Conservation (phyloP, 2,797 vertebrate genomes). For the Cryptoblepharus egeriae region DNA sequence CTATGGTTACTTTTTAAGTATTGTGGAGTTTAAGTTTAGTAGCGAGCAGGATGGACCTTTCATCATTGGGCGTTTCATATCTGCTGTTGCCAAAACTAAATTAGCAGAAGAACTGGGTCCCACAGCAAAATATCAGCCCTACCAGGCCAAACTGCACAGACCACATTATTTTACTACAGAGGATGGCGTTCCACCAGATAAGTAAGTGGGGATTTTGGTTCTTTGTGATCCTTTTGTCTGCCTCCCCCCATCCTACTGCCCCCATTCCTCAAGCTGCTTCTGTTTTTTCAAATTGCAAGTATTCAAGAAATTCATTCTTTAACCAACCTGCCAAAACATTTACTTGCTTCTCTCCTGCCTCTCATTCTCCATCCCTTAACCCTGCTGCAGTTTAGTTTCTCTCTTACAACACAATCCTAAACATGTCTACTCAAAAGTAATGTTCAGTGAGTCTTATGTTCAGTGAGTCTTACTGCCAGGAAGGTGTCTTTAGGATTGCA, state of each 20-base stretch:
- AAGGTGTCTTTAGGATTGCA: too few species aligned
- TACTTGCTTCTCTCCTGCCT: too few species aligned
- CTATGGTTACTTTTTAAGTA: slow-evolving; percentile 80
- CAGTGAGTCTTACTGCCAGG: too few species aligned
- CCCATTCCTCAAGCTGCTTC: background rate
- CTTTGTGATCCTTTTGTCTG: background rate
- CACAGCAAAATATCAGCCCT: slow-evolving; percentile 74
- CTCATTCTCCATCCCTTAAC: background rate
- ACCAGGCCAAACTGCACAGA: slow-evolving; percentile 53
- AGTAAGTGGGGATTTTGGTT: slow-evolving; percentile 67
- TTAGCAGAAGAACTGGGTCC: slow-evolving; percentile 83
- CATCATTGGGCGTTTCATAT: slow-evolving; percentile 84
- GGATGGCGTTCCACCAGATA: slow-evolving; percentile 78
- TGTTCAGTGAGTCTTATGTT: too few species aligned
- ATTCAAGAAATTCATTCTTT: background rate
- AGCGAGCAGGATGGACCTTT: slow-evolving; percentile 72
- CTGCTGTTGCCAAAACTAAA: slow-evolving; percentile 73
- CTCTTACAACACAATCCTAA: too few species aligned
- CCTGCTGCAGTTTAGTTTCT: background rate
- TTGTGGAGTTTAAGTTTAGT: slow-evolving; percentile 84
- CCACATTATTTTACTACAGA: slow-evolving; percentile 52
- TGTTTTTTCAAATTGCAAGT: background rate
- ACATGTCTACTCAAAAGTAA: too few species aligned
- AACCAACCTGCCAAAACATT: background rate
- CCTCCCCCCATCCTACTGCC: too few species aligned